Conservation (phyloP, 2,888 invertebrate species). For the Hirtodrosophila alboralis region DNA sequence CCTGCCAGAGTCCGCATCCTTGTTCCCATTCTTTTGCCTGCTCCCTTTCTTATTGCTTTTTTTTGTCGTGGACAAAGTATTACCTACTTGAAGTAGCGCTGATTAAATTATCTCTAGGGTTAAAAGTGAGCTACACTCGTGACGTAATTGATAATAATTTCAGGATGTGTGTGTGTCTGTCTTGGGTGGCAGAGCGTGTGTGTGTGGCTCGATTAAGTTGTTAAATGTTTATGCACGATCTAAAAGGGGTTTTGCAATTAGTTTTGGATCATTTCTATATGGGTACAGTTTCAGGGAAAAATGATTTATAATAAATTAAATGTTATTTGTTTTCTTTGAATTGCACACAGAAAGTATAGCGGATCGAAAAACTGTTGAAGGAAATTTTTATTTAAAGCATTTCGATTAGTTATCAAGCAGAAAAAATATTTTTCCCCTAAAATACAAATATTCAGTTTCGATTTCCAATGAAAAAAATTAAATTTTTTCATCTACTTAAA, state of each 20-base stretch:
- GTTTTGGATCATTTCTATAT: not conserved
- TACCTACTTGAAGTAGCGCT: slow-evolving; percentile 66
- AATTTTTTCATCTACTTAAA: too few species aligned
- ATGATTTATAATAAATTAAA: too few species aligned
- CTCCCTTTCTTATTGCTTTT: slow-evolving; percentile 68
- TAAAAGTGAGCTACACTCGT: slow-evolving; percentile 66
- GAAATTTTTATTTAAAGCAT: too few species aligned
- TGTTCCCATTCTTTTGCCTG: slow-evolving; percentile 11
- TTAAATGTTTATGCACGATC: slow-evolving; percentile 28
- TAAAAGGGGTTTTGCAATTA: slow-evolving; percentile 17
- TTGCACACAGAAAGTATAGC: too few species aligned
- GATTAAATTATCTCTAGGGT: slow-evolving; percentile 71
- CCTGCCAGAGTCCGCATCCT: slow-evolving; percentile 11
- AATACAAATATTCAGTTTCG: too few species aligned
- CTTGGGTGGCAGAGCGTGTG: slow-evolving; percentile 16
- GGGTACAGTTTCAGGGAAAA: not conserved
- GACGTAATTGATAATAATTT: slow-evolving; percentile 56
- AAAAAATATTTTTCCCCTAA: too few species aligned
- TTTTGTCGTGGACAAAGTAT: slow-evolving; percentile 50
- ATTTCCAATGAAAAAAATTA: too few species aligned
- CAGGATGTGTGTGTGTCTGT: slow-evolving; percentile 11
- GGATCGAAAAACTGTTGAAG: too few species aligned
- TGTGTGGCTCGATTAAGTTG: slow-evolving; percentile 42
- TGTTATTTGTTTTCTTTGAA: too few species aligned
- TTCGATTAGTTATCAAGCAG: too few species aligned